Conservation (phyloP, 2,888 invertebrate genomes). For the Drosophila meridiana region DNA sequence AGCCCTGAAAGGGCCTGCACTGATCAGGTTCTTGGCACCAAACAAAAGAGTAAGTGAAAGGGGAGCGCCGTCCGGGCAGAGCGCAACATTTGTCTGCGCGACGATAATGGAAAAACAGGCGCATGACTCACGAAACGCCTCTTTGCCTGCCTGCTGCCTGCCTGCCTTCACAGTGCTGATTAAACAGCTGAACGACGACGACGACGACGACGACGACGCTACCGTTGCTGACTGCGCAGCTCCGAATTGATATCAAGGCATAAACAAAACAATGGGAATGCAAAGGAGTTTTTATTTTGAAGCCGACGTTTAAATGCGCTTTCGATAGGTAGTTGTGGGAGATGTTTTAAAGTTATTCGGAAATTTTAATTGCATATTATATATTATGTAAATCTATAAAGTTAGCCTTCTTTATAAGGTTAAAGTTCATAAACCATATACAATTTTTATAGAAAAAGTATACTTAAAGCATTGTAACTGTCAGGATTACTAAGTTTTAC, state of each 20-base stretch:
- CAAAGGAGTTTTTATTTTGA: neutral
- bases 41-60: slow-evolving; percentile 8
- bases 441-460: neutral
- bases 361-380: neutral
- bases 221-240: slow-evolving; percentile 34
- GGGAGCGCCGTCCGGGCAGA: neutral
- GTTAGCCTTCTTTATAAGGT: too few relatives aligned
- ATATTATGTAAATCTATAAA: too few relatives aligned
- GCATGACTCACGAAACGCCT: slow-evolving; percentile 48
- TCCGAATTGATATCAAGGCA: slow-evolving; percentile 39
- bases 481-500: too few relatives aligned
- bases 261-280: slow-evolving; percentile 51
- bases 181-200: slow-evolving; percentile 59
- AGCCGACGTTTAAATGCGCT: slow-evolving; percentile 15
- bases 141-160: slow-evolving; percentile 15
- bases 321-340: neutral
- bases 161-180: slow-evolving; percentile 45
- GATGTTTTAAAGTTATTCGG: neutral
- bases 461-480: too few relatives aligned
- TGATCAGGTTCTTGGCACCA: slow-evolving; percentile 57
- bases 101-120: slow-evolving; percentile 46
- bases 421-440: neutral
- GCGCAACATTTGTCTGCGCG: slow-evolving; percentile 25
- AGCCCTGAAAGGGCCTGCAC: slow-evolving; percentile 31
- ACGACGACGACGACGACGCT: slow-evolving; percentile 10